phyloP scores from a whole-genome alignment of 2,113 vertebrate species.

The Natator depressus region DNA sequence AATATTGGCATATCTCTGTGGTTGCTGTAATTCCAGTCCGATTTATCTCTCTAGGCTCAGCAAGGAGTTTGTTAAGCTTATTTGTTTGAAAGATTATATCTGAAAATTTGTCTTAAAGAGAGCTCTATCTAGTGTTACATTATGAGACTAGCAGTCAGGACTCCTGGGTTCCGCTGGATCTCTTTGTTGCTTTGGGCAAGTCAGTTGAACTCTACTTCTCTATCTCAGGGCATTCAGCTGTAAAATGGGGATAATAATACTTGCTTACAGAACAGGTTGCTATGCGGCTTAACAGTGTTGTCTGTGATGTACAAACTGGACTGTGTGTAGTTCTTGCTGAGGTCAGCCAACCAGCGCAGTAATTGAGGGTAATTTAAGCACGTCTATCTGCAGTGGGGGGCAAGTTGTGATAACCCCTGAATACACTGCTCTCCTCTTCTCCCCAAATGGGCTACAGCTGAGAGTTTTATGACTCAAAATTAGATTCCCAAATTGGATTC shows the following conservation, averaged over 20 bases:
- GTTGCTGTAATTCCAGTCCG: background rate
- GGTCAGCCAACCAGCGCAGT: background rate
- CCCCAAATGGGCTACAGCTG: background rate
- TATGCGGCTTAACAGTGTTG: background rate
- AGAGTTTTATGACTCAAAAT: background rate
- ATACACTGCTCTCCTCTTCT: rapidly evolving
- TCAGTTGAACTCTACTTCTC: background rate
- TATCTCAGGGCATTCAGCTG: background rate
- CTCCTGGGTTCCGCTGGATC: background rate
- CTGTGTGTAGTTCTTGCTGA: background rate
- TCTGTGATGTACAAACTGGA: background rate
- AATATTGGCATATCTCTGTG: background rate
- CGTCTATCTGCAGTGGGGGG: background rate
- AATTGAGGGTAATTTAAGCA: background rate
- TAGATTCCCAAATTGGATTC: background rate
- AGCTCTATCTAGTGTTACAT: background rate
- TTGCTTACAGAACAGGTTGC: background rate
- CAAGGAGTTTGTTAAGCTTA: background rate
- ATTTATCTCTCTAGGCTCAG: background rate
- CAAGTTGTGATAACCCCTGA: background rate
- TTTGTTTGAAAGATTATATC: background rate
- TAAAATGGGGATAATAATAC: background rate
- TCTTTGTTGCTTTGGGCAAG: background rate
- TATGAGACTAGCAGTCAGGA: background rate
- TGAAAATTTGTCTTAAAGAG: background rate